Conservation (phyloP, 2,113 vertebrate genomes). For the Xenopus borealis region DNA sequence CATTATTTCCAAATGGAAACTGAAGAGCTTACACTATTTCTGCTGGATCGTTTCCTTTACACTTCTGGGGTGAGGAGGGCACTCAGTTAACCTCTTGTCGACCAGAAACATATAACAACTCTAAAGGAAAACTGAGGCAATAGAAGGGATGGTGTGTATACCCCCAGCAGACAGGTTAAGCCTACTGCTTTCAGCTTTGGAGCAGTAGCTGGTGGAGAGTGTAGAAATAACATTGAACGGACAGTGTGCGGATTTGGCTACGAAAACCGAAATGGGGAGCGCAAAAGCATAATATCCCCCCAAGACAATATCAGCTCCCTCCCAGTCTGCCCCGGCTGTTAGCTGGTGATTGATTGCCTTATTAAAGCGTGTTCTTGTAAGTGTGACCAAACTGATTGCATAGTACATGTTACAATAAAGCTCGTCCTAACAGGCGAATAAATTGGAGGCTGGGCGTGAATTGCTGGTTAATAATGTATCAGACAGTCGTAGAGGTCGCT, state of each 20-base stretch:
- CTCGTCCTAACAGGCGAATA: conserved; percentile 86
- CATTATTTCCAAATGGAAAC: conserved; percentile 78
- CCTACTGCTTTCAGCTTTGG: too few relatives aligned
- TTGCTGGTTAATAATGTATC: conserved; percentile 59
- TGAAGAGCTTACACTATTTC: conserved; percentile 76
- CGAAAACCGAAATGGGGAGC: too few relatives aligned
- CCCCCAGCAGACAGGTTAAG: too few relatives aligned
- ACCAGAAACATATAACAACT: too few relatives aligned
- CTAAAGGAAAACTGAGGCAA: too few relatives aligned
- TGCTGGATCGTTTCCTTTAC: conserved; percentile 69
- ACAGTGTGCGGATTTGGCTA: too few relatives aligned
- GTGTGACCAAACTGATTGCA: conserved; percentile 98
- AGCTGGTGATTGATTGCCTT: conserved; percentile 96
- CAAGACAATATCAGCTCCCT: conserved; percentile 50
- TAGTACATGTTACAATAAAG: conserved; percentile 99
- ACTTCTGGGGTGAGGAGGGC: conserved; percentile 50
- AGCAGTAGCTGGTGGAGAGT: too few relatives aligned
- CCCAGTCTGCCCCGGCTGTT: conserved; percentile 64
- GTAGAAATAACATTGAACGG: too few relatives aligned
- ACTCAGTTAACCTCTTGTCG: too few relatives aligned
- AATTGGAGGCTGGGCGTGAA: conserved; percentile 67
- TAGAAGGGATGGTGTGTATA: too few relatives aligned
- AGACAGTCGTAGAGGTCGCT: conserved; percentile 56
- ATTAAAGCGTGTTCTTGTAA: conserved; percentile 99
- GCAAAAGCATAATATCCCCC: not conserved